Evolutionary conservation across 2,888 invertebrate species (phyloP).

Genomic region (Piscicola geometra): DNA sequence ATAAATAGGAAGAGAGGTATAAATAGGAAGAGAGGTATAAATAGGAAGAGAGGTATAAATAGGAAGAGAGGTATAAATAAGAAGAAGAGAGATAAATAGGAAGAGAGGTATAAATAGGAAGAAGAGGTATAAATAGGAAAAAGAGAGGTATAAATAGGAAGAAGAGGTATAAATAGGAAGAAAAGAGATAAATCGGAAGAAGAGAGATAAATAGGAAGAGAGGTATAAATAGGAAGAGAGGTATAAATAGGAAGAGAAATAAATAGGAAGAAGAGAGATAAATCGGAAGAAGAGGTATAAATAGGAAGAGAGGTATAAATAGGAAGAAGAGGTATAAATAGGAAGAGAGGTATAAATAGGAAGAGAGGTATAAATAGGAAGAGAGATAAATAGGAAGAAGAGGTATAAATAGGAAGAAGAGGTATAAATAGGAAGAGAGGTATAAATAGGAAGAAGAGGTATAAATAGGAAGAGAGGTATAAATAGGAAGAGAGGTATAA

Average conservation of each 20-base stretch:
- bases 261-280: no score
- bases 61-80: neutral
- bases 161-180: neutral
- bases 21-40: constrained; percentile 1
- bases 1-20: neutral
- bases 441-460: no score
- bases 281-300: no score
- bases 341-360: neutral
- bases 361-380: neutral
- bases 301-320: no score
- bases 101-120: neutral
- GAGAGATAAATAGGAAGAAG: neutral
- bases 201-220: neutral
- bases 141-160: no score
- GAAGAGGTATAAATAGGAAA: no score
- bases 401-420: no score
- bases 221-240: neutral
- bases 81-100: neutral
- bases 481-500: neutral
- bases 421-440: no score
- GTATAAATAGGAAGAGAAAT: neutral
- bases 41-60: neutral
- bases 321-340: no score
- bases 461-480: neutral
- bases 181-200: neutral